Percentiles rank a stretch among this genome's conserved stretches.
Evolutionary conservation across 1,140 invertebrate species (phyloP).

Genomic region (Gryon sp.): DNA sequence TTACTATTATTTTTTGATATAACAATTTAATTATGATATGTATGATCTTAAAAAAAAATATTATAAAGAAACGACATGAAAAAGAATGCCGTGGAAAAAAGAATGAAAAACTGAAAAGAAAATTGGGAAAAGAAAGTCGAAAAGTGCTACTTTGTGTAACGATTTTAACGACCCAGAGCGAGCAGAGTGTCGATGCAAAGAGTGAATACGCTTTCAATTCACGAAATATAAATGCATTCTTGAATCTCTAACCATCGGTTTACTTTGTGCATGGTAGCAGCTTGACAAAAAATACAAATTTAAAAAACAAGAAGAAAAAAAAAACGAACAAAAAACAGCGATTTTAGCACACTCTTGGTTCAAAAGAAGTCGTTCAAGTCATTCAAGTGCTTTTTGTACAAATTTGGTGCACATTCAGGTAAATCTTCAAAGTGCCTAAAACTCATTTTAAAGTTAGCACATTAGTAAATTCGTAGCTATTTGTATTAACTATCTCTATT

Average conservation of each 20-base stretch:
- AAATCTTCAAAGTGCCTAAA: constrained; percentile 38
- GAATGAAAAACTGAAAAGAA: too few relatives aligned
- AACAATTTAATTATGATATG: too few relatives aligned
- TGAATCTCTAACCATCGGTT: constrained; percentile 6
- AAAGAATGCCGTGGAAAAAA: neutral
- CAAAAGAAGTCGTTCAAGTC: constrained; percentile 27
- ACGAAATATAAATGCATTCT: constrained; percentile 29
- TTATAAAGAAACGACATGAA: neutral
- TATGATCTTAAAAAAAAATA: too few relatives aligned
- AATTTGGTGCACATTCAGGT: constrained; percentile 18
- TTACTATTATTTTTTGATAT: too few relatives aligned
- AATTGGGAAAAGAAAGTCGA: too few relatives aligned
- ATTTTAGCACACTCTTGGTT: too few relatives aligned
- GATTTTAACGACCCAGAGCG: neutral
- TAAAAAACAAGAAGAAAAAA: constrained; percentile 21
- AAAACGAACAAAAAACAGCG: neutral
- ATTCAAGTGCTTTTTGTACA: constrained; percentile 22
- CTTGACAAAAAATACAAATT: constrained; percentile 17
- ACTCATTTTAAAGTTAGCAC: constrained; percentile 26
- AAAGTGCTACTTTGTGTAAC: constrained; percentile 15
- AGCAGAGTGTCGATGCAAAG: neutral
- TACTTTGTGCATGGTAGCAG: constrained; percentile 20
- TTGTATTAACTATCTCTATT: constrained; percentile 30
- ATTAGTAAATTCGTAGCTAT: constrained; percentile 8
- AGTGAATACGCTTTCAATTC: constrained; percentile 14